Base-by-base conservation (phyloP, 2,797 vertebrate genomes). In the Neosilurus hyrtlii region DNA sequence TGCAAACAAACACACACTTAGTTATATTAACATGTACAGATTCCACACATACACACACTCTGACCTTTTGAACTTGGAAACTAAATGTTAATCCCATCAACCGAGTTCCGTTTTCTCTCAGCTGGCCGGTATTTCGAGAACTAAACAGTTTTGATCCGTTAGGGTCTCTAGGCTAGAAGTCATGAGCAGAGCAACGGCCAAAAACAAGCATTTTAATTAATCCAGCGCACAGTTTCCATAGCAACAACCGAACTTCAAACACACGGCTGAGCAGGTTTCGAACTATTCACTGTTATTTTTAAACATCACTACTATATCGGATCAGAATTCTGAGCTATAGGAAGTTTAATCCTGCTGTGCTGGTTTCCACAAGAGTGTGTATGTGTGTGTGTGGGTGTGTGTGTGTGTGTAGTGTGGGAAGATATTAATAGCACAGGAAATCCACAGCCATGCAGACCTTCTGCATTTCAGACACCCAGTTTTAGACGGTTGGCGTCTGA, bases 401-500 rank as follows among this genome's bases (percentile, higher is more conserved):
- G 66, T 26, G 63, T 70, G 79, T 57, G 63, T 8, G 63, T 68
- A 35, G 72, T 89, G 85, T 85, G 86, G 35, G 86, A 90, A 85
- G 92, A 75, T 89, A 95, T 95, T 95, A 94, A 91, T 94, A 95
- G 92, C 91, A 88, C 84, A 59, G 89, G 92, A 91, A 92, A 93
- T 89, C 90, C 87, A 90, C 86, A 88, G 90, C 90, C 72, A 65
- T 56, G 63, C 67, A 82, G 70, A 80, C 65, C 80, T 86, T 84
- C 82, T 79, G 70, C 84, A 78, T 84, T 80, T 86, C 72, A 87
- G 74, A 85, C 26, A 80, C 78, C 62, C 68, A 56, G 71, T 22
- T 75, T 59, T 51, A 84, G 83, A 84, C 78, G 78, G 37, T 61
- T 74, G 71, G 62, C 79, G 59, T 76, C 77, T 51, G 74, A 61